Conservation (phyloP, 2,113 vertebrate species). For the Menura novaehollandiae region DNA sequence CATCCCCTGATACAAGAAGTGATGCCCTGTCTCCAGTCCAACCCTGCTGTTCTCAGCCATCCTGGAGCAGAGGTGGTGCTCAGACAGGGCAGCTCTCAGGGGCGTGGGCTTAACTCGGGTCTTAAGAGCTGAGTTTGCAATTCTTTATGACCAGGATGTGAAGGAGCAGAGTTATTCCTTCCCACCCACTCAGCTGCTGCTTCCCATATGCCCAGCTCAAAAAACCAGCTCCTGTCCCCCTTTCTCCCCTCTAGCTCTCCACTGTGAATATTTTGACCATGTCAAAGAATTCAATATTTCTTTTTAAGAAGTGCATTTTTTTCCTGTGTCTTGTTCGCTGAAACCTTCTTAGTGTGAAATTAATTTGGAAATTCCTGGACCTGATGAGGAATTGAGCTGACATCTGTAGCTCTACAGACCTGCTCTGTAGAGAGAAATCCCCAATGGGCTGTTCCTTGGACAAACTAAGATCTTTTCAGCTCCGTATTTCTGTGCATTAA, state of each 20-base stretch:
- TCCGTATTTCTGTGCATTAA: not conserved
- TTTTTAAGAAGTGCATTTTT: not conserved
- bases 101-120: fast-evolving
- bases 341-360: not conserved
- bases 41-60: not conserved
- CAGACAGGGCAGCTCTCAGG: not conserved
- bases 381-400: not conserved
- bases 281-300: not conserved
- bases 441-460: not conserved
- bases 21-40: not conserved
- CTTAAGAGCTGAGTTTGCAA: not conserved
- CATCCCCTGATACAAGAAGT: fast-evolving
- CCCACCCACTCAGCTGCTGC: not conserved
- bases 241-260: not conserved
- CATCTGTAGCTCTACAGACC: not conserved
- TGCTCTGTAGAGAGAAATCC: not conserved
- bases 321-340: not conserved
- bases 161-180: not conserved
- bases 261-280: not conserved
- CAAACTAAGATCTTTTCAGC: not conserved
- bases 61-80: not conserved
- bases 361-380: not conserved
- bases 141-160: not conserved
- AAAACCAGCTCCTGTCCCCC: not conserved
- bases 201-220: not conserved